Conservation (phyloP, 1,140 invertebrate species). For the Anastrepha ludens region DNA sequence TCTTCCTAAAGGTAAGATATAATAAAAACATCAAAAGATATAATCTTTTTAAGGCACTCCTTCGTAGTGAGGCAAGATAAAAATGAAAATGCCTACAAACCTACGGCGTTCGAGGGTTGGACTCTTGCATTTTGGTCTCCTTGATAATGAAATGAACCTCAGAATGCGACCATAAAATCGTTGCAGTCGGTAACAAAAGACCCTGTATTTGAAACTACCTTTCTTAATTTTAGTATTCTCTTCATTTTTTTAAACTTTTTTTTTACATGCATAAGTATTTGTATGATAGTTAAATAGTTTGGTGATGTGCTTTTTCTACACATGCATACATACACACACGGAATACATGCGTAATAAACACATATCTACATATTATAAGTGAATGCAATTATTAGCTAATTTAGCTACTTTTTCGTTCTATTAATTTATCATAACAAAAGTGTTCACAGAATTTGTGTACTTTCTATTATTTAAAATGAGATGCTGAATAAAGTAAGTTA, state of each 20-base stretch:
- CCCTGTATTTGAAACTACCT: too few relatives aligned
- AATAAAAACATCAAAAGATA: too few relatives aligned
- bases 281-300: not conserved
- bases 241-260: not conserved
- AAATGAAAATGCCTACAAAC: too few relatives aligned
- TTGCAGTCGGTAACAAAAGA: too few relatives aligned
- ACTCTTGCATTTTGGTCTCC: too few relatives aligned
- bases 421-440: not conserved
- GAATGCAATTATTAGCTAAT: conserved; percentile 2
- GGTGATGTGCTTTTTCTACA: not conserved
- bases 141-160: too few relatives aligned
- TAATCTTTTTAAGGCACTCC: too few relatives aligned
- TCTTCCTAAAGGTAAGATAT: too few relatives aligned
- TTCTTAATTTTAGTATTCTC: too few relatives aligned
- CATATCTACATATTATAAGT: not conserved
- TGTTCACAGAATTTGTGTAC: not conserved
- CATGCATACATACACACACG: not conserved
- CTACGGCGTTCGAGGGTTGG: too few relatives aligned
- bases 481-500: not conserved
- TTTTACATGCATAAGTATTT: not conserved
- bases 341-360: not conserved
- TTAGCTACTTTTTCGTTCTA: not conserved
- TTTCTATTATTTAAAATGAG: not conserved
- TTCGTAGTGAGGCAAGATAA: too few relatives aligned
- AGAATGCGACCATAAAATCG: too few relatives aligned